Base-by-base conservation (phyloP, 2,888 invertebrate species). In the Pseudococcus longispinus region DNA sequence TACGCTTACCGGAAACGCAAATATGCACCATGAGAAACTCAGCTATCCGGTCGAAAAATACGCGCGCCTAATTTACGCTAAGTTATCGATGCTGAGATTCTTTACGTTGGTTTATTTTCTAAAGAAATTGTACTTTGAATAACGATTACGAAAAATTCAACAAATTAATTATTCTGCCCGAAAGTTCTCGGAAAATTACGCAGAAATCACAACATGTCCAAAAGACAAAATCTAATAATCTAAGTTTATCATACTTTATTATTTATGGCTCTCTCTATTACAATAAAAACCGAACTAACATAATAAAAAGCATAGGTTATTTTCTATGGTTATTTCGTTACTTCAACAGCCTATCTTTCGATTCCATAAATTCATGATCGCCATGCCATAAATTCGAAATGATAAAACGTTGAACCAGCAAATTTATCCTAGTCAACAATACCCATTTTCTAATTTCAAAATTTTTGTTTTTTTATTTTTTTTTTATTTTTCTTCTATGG, bases 1-100 rank as follows among this genome's bases (percentile, higher is more conserved):
- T 87, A 87, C 87, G 55, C 83, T 37, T 37, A 87, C 87, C 87
- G 87, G 87, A 87, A 87, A 87, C 87, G 87, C 87, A 87, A 87
- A 87, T 82, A 87, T 87, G 87, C 83, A 87, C 11, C 70, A 87
- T 87, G 87, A 44, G 32, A 87, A 87, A 87, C 83, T 46, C 37
- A 74, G 70, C 83, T 74, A 46, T 84, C 51, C 51, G 70, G 2
- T 29, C 37, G n/a, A 8, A 32, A 55, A 32, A 42, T n/a, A 11
- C 42, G 42, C 77, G 77, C 77, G 26, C 42, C 15, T 32, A 74
- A 32, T 46, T 46, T 46, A 13, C 37, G 1, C 2, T 3, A 13
- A 13, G 13, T 11, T n/a, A 5, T 55, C 55, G n/a, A 55, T 5
- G 4, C 2, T 70, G 29, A 4, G 70, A 23, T 70, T 70, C 11